phyloP scores from a whole-genome alignment of 2,888 invertebrate species.

The Aspidiotus destructor region DNA sequence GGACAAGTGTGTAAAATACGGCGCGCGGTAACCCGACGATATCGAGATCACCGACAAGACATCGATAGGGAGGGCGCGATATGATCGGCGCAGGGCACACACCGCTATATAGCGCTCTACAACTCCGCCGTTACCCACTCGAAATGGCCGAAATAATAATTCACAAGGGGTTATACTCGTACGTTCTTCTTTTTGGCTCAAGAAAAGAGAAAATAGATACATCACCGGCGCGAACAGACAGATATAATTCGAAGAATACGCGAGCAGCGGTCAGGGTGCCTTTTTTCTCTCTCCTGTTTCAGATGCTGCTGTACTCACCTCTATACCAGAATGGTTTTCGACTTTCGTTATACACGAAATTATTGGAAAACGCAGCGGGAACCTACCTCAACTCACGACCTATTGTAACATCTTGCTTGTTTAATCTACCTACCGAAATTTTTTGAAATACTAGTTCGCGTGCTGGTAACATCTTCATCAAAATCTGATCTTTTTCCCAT shows the following conservation, averaged over 20 bases:
- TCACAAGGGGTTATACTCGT: too few relatives aligned
- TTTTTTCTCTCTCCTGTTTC: neutral
- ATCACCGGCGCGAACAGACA: neutral
- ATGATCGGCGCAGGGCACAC: too few relatives aligned
- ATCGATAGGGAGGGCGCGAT: too few relatives aligned
- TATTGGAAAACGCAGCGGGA: constrained; percentile 25
- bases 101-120: too few relatives aligned
- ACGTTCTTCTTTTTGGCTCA: too few relatives aligned
- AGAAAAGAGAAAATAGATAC: neutral
- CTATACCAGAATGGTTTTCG: too few relatives aligned
- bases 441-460: constrained; percentile 14
- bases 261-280: neutral
- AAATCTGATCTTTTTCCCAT: constrained; percentile 1
- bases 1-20: too few relatives aligned
- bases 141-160: too few relatives aligned
- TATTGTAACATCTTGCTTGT: constrained; percentile 22
- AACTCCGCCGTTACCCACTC: too few relatives aligned
- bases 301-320: too few relatives aligned
- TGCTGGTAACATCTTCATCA: constrained; percentile 16
- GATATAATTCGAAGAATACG: neutral
- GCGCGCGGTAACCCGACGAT: too few relatives aligned
- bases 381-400: constrained; percentile 27
- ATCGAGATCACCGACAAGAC: too few relatives aligned
- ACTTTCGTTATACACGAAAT: neutral
- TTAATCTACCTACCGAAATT: constrained; percentile 9